Conservation (phyloP, 2,888 invertebrate genomes). For the Gnatocerus cornutus region DNA sequence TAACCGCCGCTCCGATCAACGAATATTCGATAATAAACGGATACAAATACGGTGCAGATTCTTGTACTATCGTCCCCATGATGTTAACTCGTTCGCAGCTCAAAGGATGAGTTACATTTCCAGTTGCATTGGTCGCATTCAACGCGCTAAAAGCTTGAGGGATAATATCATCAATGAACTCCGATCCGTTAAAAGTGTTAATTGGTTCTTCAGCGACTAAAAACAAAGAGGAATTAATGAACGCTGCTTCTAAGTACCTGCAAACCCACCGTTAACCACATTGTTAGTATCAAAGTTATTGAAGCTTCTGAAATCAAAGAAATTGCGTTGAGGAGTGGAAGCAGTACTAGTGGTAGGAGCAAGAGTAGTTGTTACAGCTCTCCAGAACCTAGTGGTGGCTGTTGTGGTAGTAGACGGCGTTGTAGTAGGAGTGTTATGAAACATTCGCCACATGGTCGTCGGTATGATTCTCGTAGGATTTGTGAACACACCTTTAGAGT, state of each 20-base stretch:
- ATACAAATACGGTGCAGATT: slow-evolving; percentile 95
- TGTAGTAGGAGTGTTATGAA: slow-evolving; percentile 59
- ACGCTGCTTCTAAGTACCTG: neutral
- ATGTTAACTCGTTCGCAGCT: slow-evolving; percentile 89
- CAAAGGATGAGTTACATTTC: slow-evolving; percentile 69
- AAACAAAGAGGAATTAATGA: slow-evolving; percentile 44
- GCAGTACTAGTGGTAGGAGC: slow-evolving; percentile 54
- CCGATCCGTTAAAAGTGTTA: slow-evolving; percentile 60
- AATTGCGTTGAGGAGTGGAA: slow-evolving; percentile 60
- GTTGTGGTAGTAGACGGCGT: slow-evolving; percentile 60
- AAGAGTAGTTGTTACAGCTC: slow-evolving; percentile 57
- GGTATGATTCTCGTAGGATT: slow-evolving; percentile 66
- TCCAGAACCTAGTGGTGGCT: slow-evolving; percentile 67
- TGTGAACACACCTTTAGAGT: slow-evolving; percentile 59
- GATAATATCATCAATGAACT: slow-evolving; percentile 64
- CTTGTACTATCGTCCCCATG: slow-evolving; percentile 94
- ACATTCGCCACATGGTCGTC: slow-evolving; percentile 58
- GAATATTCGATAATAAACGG: slow-evolving; percentile 98
- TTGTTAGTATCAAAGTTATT: slow-evolving; percentile 65
- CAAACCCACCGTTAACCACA: slow-evolving; percentile 64
- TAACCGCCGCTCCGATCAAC: slow-evolving; percentile 94
- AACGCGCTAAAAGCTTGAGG: slow-evolving; percentile 65
- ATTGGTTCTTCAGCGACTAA: slow-evolving; percentile 61
- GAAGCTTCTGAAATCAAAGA: slow-evolving; percentile 69
- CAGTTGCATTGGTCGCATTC: slow-evolving; percentile 62